phyloP scores from a whole-genome alignment of 2,888 invertebrate species.

The Napeogenes inachia region DNA sequence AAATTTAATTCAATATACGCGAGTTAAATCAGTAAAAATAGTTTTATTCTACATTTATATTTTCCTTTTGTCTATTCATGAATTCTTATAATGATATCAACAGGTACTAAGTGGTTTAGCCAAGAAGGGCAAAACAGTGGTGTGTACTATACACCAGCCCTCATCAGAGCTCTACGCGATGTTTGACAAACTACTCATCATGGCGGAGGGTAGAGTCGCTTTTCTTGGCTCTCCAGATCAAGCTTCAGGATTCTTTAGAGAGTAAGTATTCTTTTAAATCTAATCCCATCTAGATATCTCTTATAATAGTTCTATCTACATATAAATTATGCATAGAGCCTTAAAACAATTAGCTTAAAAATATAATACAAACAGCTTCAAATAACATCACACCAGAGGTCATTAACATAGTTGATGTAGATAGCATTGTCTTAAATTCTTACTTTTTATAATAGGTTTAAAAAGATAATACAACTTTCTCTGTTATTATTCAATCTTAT shows the following conservation, averaged over 20 bases:
- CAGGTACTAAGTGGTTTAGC: constrained; percentile 83
- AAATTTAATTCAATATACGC: no score
- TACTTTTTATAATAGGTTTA: no score
- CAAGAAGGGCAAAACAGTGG: constrained; percentile 90
- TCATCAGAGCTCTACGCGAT: constrained; percentile 93
- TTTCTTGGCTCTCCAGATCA: constrained; percentile 89
- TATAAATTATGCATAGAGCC: no score
- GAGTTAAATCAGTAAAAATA: no score
- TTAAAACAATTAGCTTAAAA: no score
- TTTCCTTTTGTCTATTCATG: no score
- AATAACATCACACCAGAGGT: no score
- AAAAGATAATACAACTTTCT: no score
- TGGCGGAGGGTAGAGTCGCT: constrained; percentile 95
- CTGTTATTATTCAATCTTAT: no score
- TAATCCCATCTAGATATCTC: background rate
- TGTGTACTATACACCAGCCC: constrained; percentile 97
- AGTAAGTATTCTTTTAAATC: constrained; percentile 74
- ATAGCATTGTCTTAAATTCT: no score
- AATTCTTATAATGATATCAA: background rate
- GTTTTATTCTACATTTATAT: background rate
- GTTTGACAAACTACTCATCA: constrained; percentile 91
- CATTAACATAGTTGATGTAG: no score
- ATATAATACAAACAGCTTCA: no score
- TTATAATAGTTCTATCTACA: background rate
- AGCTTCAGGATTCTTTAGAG: constrained; percentile 87